Evolutionary conservation across 1,140 invertebrate species (phyloP).

Genomic region (Drosophila ogumai): DNA sequence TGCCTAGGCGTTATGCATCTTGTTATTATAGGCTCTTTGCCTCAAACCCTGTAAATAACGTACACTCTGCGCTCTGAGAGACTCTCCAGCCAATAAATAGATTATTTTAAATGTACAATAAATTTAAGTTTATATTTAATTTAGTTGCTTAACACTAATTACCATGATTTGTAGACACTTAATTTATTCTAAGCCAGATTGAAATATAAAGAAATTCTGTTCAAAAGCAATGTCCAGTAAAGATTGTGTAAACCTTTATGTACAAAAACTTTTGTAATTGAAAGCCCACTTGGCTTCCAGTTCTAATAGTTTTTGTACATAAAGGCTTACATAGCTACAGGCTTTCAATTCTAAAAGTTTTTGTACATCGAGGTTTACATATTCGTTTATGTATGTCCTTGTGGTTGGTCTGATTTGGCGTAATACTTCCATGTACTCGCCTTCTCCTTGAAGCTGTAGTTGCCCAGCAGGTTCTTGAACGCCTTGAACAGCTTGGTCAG

Average conservation of each 20-base stretch:
- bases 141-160: slow-evolving; percentile 8
- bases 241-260: background rate
- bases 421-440: slow-evolving; percentile 32
- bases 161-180: slow-evolving; percentile 29
- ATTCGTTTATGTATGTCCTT: background rate
- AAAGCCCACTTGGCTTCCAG: background rate
- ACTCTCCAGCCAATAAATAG: slow-evolving; percentile 4
- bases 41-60: slow-evolving; percentile 22
- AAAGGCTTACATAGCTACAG: background rate
- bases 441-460: slow-evolving; percentile 66
- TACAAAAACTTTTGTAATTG: slow-evolving; percentile 4
- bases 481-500: slow-evolving; percentile 66
- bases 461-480: slow-evolving; percentile 58
- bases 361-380: slow-evolving; percentile 11
- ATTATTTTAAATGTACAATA: background rate
- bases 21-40: background rate
- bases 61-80: slow-evolving; percentile 6
- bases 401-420: background rate
- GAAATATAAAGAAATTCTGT: slow-evolving; percentile 9
- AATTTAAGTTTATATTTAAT: slow-evolving; percentile 5
- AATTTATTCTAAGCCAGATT: slow-evolving; percentile 18
- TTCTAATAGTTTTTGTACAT: slow-evolving; percentile 11
- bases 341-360: slow-evolving; percentile 6
- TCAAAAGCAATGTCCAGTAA: background rate
- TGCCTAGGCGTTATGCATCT: background rate